Evolutionary conservation across 2,888 invertebrate genomes (phyloP), one percentile per base, ranked within the genome.

Genomic region (Dolichopus griseipennis): DNA sequence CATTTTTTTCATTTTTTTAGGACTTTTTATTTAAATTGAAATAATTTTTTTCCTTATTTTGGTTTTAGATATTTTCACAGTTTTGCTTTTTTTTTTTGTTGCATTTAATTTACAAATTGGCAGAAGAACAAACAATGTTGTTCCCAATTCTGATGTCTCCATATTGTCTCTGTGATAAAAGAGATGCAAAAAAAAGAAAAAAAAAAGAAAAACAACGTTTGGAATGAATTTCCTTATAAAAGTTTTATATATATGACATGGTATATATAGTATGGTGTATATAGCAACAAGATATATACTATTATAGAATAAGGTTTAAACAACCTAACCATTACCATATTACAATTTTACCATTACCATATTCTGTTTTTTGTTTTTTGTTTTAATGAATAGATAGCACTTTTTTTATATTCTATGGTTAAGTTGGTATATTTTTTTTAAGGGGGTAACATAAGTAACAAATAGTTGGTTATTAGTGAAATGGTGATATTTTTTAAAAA

Each of bases 61-160:
- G 12, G 7, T 34, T 34, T 34, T 34, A 37, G 37, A 37, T 37
- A 37, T 37, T 37, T 37, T 52, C 18, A 52, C n/a, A 18, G 52
- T 52, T 52, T 52, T 27, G 2, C 5, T 27, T 27, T 27, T 52
- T 37, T 37, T 37, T 37, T 37, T 37, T 27, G 27, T 52, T 18
- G 52, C 52, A 52, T 52, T 52, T 52, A 52, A 52, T 52, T 52
- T 52, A 52, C 52, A 52, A 52, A 52, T 52, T 52, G 52, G 52
- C n/a, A 52, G 15, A 18, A n/a, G 18, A n/a, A 9, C 9, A 15
- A 52, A 52, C n/a, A 15, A 52, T 6, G 52, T 52, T 52, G n/a
- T 52, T 52, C 27, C 27, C 15, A 52, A 52, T 12, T 52, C 18
- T 52, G 52, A 52, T 52, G 52, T 52, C 52, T 52, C 52, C 52